Percentiles rank a stretch among this genome's conserved stretches.
Evolutionary conservation across 2,888 invertebrate species (phyloP).

Genomic region (Helicoverpa assulta): DNA sequence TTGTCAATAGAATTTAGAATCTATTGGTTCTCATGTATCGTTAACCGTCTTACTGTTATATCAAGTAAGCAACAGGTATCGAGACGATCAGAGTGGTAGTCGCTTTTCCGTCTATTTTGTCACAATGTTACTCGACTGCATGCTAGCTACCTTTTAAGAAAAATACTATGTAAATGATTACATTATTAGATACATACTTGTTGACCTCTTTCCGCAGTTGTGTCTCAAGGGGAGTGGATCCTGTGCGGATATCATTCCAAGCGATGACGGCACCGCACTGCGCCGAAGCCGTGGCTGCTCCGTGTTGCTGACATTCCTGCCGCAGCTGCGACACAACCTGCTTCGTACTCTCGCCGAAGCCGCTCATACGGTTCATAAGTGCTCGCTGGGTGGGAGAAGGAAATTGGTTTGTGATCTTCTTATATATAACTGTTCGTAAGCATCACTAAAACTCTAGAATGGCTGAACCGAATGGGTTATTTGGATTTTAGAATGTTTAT

Average conservation of each 20-base stretch:
- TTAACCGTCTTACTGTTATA: too few species aligned
- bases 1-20: too few species aligned
- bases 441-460: too few species aligned
- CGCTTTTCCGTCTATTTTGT: too few species aligned
- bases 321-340: slow-evolving; percentile 70
- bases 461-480: too few species aligned
- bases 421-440: too few species aligned
- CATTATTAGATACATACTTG: slow-evolving; percentile 66
- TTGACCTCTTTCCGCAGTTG: slow-evolving; percentile 73
- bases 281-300: background rate
- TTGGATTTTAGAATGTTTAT: too few species aligned
- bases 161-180: too few species aligned
- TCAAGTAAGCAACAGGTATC: background rate
- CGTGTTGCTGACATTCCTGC: slow-evolving; percentile 55
- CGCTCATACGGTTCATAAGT: slow-evolving; percentile 77
- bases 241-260: slow-evolving; percentile 59
- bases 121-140: too few species aligned
- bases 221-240: slow-evolving; percentile 46
- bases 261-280: slow-evolving; percentile 67
- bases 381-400: slow-evolving; percentile 69
- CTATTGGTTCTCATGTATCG: background rate
- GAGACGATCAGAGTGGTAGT: too few species aligned
- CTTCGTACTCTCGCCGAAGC: slow-evolving; percentile 72
- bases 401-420: background rate
- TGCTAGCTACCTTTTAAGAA: too few species aligned